Evolutionary conservation across 2,888 invertebrate species (phyloP).

Genomic region (Entomobrya multifasciata): DNA sequence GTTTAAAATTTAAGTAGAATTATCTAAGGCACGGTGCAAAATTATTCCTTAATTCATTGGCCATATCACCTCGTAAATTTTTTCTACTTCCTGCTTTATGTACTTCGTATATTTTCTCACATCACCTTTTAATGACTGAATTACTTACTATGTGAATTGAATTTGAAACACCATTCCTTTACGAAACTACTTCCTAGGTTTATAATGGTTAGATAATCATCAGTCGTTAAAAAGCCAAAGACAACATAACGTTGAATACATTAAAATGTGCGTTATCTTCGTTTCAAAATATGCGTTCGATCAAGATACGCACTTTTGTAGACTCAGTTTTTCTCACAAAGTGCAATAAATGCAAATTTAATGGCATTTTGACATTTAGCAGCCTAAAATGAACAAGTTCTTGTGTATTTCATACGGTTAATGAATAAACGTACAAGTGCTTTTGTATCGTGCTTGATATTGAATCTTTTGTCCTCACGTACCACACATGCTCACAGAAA

Average conservation of each 20-base stretch:
- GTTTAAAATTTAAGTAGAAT: no score
- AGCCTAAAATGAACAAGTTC: constrained; percentile 48
- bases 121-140: no score
- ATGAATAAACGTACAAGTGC: not conserved
- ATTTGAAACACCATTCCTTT: not conserved
- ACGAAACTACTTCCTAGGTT: not conserved
- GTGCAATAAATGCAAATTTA: constrained; percentile 60
- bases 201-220: constrained; percentile 40
- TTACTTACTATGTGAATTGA: no score
- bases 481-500: not conserved
- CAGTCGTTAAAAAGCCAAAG: constrained; percentile 29
- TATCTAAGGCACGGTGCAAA: no score
- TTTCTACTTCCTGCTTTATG: no score
- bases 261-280: constrained; percentile 13
- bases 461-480: not conserved
- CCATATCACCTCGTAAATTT: no score
- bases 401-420: not conserved
- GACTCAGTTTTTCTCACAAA: constrained; percentile 8
- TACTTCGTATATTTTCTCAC: no score
- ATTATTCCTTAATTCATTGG: no score
- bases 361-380: constrained; percentile 61
- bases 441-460: not conserved
- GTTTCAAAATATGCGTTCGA: not conserved
- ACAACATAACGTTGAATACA: not conserved
- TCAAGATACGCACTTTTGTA: not conserved